Conservation (phyloP, 2,888 invertebrate species). For the Ametastegia equiseti region DNA sequence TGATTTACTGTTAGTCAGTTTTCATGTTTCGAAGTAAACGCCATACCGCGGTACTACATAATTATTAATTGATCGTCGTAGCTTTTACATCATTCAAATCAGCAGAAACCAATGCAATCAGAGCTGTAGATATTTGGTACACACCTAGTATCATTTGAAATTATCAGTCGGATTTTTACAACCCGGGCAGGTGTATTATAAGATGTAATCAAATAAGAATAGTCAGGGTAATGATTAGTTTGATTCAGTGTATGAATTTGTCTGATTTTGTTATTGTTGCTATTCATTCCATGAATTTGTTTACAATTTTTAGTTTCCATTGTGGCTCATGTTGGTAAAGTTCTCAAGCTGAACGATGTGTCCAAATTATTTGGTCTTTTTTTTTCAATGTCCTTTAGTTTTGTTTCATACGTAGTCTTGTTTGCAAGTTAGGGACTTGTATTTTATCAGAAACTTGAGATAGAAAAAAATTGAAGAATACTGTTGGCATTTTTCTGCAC, state of each 20-base stretch:
- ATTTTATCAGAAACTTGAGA: not conserved
- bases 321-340: not conserved
- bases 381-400: not conserved
- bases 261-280: not conserved
- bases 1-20: not conserved
- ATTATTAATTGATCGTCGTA: not conserved
- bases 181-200: no score
- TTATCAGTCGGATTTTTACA: not conserved
- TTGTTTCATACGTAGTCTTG: not conserved
- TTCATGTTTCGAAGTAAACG: not conserved
- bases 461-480: not conserved
- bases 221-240: not conserved
- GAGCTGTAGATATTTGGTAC: not conserved
- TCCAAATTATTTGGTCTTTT: not conserved
- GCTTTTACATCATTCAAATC: not conserved
- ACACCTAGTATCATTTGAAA: not conserved
- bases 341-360: not conserved
- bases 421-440: conserved; percentile 1
- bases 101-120: not conserved
- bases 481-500: not conserved
- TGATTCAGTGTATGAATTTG: not conserved
- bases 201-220: not conserved
- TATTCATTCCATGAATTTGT: not conserved
- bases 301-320: not conserved
- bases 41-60: not conserved